These are phyloP conservation scores for Spinibarbus caldwelli DNA, from an alignment of 2,797 vertebrate genomes.

Conservation along the genomic window DNA sequence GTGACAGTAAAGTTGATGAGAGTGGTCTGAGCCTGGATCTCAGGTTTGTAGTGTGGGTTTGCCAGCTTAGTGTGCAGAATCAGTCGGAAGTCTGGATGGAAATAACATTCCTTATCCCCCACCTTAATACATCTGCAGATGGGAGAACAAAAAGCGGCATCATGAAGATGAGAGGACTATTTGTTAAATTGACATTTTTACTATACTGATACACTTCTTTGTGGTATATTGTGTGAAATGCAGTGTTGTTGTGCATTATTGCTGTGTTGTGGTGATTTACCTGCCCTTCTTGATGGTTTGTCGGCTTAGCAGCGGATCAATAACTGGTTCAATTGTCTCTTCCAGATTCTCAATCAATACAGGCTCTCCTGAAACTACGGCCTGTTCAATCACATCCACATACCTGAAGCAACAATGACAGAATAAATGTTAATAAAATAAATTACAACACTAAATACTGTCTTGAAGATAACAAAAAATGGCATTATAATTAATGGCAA, in stretches of 20 bases:
- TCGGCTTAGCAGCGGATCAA: conserved; percentile 78
- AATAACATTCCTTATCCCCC: conserved; percentile 79
- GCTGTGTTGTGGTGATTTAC: conserved; percentile 50
- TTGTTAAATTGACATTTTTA: background rate
- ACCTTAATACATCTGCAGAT: conserved; percentile 81
- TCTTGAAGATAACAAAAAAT: background rate
- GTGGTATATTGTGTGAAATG: background rate
- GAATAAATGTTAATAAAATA: background rate
- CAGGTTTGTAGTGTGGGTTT: conserved; percentile 78
- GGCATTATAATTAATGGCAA: background rate
- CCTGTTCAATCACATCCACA: conserved; percentile 80
- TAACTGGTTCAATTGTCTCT: conserved; percentile 80
- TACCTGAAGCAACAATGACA: conserved; percentile 65
- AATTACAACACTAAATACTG: background rate
- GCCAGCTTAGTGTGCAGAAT: conserved; percentile 82
- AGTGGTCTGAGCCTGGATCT: conserved; percentile 81
- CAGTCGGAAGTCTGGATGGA: conserved; percentile 78
- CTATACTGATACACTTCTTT: background rate
- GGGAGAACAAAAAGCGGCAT: background rate
- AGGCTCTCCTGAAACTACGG: conserved; percentile 76
- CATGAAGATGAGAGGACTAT: background rate
- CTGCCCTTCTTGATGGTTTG: conserved; percentile 85
- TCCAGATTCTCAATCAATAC: conserved; percentile 83
- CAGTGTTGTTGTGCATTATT: background rate
- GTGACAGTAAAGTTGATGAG: conserved; percentile 80